These are phyloP conservation scores for Mastomys coucha DNA, from an alignment of 2,113 vertebrate genomes.

Conservation along the genomic window DNA sequence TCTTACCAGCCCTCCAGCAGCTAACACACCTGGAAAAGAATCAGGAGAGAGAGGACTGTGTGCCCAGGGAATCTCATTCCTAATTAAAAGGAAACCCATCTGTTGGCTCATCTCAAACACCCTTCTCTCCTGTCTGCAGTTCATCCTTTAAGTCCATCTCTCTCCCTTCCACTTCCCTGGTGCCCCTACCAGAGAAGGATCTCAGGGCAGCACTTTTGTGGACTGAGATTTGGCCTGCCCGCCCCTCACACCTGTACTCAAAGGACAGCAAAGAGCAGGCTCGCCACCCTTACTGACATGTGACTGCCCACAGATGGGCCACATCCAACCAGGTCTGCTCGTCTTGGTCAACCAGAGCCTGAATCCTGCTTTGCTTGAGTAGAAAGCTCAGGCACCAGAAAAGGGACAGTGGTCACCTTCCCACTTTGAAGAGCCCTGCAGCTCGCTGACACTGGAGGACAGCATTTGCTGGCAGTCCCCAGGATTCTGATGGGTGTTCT, in stretches of 20 bases:
- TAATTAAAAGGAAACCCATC: slow-evolving; percentile 2
- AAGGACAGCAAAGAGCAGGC: not conserved
- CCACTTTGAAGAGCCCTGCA: not conserved
- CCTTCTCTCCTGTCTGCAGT: not conserved
- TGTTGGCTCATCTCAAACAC: not conserved
- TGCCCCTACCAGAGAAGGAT: not conserved
- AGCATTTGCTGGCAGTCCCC: not conserved
- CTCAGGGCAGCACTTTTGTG: not conserved
- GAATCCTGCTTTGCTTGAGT: not conserved
- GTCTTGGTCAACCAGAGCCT: not conserved
- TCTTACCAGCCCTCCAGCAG: not conserved
- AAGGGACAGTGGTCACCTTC: not conserved
- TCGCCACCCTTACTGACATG: not conserved
- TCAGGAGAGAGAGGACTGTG: not conserved
- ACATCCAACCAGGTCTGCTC: not conserved
- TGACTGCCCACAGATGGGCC: not conserved
- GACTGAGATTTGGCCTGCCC: not conserved
- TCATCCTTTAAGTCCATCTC: not conserved
- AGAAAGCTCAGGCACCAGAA: not conserved
- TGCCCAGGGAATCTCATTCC: not conserved
- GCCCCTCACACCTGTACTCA: not conserved
- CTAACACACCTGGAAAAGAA: not conserved
- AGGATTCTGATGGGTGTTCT: not conserved
- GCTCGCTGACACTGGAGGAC: not conserved
- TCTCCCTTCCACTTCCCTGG: not conserved